phyloP scores from a whole-genome alignment of 2,113 vertebrate species.

The Rhineura floridana region DNA sequence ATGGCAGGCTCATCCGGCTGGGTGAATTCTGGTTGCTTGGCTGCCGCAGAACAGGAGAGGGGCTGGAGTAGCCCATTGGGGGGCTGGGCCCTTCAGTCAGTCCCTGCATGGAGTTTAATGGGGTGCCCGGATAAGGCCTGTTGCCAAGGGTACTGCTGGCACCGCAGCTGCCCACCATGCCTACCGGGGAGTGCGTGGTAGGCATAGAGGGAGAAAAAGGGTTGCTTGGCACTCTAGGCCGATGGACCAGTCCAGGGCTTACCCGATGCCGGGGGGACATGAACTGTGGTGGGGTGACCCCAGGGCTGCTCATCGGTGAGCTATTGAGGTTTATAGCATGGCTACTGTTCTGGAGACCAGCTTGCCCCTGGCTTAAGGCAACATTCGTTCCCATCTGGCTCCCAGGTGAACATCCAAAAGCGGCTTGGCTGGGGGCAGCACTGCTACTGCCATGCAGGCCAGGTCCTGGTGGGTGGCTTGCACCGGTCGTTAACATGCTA shows the following conservation, averaged over 20 bases:
- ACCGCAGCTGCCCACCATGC: slow-evolving; percentile 72
- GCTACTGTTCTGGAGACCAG: slow-evolving; percentile 73
- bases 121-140: slow-evolving; percentile 78
- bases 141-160: slow-evolving; percentile 57
- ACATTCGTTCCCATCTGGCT: slow-evolving; percentile 76
- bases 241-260: slow-evolving; percentile 83
- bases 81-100: slow-evolving; percentile 75
- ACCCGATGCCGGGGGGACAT: slow-evolving; percentile 88
- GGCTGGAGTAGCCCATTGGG: slow-evolving; percentile 78
- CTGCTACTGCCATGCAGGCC: slow-evolving; percentile 80
- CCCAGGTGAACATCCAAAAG: slow-evolving; percentile 76
- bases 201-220: slow-evolving; percentile 89
- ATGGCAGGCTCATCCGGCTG: slow-evolving; percentile 70
- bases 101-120: slow-evolving; percentile 71
- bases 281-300: slow-evolving; percentile 88
- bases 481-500: slow-evolving; percentile 71
- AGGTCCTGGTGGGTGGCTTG: slow-evolving; percentile 77
- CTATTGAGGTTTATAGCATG: slow-evolving; percentile 71
- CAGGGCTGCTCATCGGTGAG: slow-evolving; percentile 87
- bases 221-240: slow-evolving; percentile 82
- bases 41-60: slow-evolving; percentile 80
- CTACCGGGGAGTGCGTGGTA: slow-evolving; percentile 83
- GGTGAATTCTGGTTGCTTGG: slow-evolving; percentile 79
- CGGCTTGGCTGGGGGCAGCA: slow-evolving; percentile 74
- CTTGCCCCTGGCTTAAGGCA: slow-evolving; percentile 81